Base-by-base conservation (phyloP, 2,888 invertebrate species). In the Galeruca laticollis region DNA sequence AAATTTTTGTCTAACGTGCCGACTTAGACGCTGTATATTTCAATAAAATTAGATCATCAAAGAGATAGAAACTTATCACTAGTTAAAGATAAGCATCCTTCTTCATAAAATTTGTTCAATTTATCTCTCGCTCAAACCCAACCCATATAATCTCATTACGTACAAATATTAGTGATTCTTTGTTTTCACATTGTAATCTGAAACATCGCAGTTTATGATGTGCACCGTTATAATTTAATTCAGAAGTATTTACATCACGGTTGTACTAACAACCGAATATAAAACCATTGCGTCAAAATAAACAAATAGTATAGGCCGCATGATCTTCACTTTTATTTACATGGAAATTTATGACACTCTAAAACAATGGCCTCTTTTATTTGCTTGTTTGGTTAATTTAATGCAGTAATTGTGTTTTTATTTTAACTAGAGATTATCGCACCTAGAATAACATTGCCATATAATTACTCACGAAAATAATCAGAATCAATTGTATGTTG, bases 261-360 rank as follows among this genome's bases (percentile, higher is more conserved):
- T 47, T 60, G 13, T 47, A 60, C 31, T 11, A 26, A 43, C 26
- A 60, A 60, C 49, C 43, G 21, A 21, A 52, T 26, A 64, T 64
- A 66, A 66, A 66, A 66, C 37, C 35, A 66, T 66, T 66, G 65
- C 65, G 65, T 66, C 65, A 66, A 66, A 66, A 66, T 59, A 59
- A 66, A 66, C 59, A 66, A 65, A 66, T 66, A 66, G 35, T 66
- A 62, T 21, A 35, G 33, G 59, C 57, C 65, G 65, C 59, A 49
- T 66, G 65, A 49, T 59, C 49, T 18, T 18, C 11, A 13, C 26
- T 66, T 18, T 21, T 66, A 59, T 66, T 66, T 66, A 66, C 65
- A 47, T 35, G 15, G 51, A 66, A 66, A 66, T 59, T 66, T 66
- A 66, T 33, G 51, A 51, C 21, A 20, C 47, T 20, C 15, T 57